These are phyloP conservation scores for Spheniscus mendiculus DNA, from an alignment of 2,113 vertebrate species.

Conservation along the genomic window DNA sequence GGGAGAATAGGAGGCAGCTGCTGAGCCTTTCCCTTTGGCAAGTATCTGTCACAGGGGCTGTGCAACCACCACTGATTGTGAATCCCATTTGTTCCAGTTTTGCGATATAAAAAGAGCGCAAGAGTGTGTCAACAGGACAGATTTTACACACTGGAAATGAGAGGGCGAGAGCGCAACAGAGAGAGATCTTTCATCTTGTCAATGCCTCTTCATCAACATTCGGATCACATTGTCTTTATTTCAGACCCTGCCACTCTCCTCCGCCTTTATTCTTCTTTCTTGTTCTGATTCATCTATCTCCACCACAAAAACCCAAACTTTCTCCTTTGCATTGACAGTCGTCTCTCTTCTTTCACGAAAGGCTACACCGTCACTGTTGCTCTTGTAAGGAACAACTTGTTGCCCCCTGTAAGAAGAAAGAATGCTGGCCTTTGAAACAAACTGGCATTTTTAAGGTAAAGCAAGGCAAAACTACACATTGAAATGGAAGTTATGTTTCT, in stretches of 20 bases:
- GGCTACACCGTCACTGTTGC: neutral
- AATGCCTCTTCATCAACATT: conserved; percentile 81
- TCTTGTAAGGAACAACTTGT: neutral
- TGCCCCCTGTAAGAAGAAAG: neutral
- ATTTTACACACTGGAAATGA: conserved; percentile 72
- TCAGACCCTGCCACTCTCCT: conserved; percentile 55
- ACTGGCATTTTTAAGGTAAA: conserved; percentile 7
- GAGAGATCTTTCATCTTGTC: conserved; percentile 72
- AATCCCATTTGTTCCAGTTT: neutral
- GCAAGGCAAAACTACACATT: neutral
- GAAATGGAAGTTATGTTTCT: neutral
- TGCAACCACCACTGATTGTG: neutral
- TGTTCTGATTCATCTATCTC: conserved; percentile 57
- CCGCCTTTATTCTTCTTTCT: conserved; percentile 27
- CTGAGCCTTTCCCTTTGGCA: neutral
- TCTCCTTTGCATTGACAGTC: neutral
- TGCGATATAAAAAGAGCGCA: neutral
- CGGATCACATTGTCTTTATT: conserved; percentile 73
- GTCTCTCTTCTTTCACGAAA: neutral
- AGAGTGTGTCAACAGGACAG: conserved; percentile 67
- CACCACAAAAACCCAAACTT: neutral
- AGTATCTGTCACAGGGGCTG: neutral
- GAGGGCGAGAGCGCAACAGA: neutral
- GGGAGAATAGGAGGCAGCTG: neutral
- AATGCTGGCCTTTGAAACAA: neutral